A percentile compares a stretch with the other conserved stretches of the same genome.
These are phyloP conservation scores for Choloepus didactylus DNA, from an alignment of 2,797 vertebrate species.

Conservation along the genomic window DNA sequence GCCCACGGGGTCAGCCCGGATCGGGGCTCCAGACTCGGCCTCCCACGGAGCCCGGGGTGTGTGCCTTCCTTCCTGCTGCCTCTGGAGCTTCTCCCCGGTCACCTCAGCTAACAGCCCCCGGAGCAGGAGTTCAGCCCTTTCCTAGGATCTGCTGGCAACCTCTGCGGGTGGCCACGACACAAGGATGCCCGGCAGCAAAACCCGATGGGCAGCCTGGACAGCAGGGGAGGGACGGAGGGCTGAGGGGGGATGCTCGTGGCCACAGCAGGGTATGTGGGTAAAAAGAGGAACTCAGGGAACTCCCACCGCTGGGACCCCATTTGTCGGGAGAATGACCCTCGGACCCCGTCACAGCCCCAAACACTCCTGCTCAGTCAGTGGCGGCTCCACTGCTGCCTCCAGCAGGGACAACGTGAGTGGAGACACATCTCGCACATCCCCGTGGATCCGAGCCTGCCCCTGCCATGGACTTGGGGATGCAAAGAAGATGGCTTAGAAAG, in stretches of 20 bases:
- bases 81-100: not conserved
- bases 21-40: fast-evolving
- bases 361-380: not conserved
- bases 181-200: not conserved
- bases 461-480: not conserved
- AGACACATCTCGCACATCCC: not conserved
- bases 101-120: not conserved
- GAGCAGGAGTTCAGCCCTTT: not conserved
- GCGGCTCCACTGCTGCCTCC: not conserved
- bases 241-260: not conserved
- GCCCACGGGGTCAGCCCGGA: not conserved
- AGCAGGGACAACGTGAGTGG: not conserved
- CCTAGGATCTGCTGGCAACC: not conserved
- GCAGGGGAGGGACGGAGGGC: too few species aligned
- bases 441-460: not conserved
- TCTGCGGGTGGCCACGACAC: fast-evolving
- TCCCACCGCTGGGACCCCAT: not conserved
- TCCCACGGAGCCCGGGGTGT: not conserved
- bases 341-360: not conserved
- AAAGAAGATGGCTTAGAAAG: not conserved
- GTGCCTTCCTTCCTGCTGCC: not conserved
- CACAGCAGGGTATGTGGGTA: not conserved
- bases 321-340: not conserved
- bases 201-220: fast-evolving
- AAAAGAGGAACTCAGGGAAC: not conserved